A percentile compares a stretch with the other conserved stretches of the same genome.
phyloP scores from a whole-genome alignment of 2,888 invertebrate genomes.

The Rhamphomyia laevipes region DNA sequence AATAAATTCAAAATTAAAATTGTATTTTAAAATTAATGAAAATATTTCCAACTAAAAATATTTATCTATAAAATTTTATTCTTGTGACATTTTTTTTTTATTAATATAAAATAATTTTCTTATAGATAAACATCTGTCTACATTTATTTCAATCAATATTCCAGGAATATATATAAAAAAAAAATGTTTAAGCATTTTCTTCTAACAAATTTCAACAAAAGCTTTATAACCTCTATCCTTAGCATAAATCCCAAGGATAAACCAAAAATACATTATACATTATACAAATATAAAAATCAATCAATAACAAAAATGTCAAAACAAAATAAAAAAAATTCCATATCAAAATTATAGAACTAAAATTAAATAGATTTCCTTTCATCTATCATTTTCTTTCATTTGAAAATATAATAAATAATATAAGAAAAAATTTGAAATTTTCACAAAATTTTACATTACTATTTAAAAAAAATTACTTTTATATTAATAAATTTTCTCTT shows the following conservation, averaged over 20 bases:
- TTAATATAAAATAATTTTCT: background rate
- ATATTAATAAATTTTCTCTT: background rate
- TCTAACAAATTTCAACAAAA: too few relatives aligned
- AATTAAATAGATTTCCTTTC: background rate
- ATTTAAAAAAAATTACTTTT: too few relatives aligned
- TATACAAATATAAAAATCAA: slow-evolving; percentile 5
- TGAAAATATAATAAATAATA: background rate
- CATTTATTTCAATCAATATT: background rate
- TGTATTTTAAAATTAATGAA: too few relatives aligned
- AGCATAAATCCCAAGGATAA: background rate
- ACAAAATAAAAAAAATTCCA: background rate
- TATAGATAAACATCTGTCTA: background rate
- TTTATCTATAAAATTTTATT: too few relatives aligned
- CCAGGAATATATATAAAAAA: too few relatives aligned
- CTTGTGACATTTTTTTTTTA: background rate
- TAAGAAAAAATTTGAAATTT: background rate
- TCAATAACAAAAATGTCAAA: background rate
- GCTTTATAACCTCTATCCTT: too few relatives aligned
- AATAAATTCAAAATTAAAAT: too few relatives aligned
- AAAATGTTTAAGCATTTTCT: too few relatives aligned
- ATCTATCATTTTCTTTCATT: background rate
- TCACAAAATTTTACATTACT: too few relatives aligned
- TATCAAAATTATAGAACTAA: background rate
- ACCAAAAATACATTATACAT: slow-evolving; percentile 8
- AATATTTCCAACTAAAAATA: too few relatives aligned